Percentiles rank a stretch among this genome's conserved stretches.
Evolutionary conservation across 2,888 invertebrate species (phyloP).

Genomic region (Sphinx pinastri): DNA sequence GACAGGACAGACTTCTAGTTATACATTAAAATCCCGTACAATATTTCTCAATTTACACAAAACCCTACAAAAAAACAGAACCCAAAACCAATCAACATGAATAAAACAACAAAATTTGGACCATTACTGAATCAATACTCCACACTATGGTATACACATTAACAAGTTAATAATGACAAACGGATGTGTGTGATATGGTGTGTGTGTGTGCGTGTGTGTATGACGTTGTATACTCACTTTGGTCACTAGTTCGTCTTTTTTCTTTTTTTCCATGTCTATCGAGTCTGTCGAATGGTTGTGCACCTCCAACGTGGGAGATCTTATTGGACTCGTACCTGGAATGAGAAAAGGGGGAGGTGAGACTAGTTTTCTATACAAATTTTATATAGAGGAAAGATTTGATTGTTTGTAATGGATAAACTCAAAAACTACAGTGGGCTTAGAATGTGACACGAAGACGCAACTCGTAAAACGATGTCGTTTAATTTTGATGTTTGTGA

Average conservation of each 20-base stretch:
- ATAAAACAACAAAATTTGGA: constrained; percentile 36
- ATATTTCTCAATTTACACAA: background rate
- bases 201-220: constrained; percentile 1
- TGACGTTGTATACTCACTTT: constrained; percentile 62
- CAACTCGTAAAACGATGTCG: too few species aligned
- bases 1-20: too few species aligned
- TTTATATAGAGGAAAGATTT: too few species aligned
- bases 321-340: constrained; percentile 89
- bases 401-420: too few species aligned
- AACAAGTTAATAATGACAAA: constrained; percentile 55
- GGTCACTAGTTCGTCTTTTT: constrained; percentile 85
- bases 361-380: background rate
- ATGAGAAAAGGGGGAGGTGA: constrained; percentile 28
- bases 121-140: constrained; percentile 56
- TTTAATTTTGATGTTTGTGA: too few species aligned
- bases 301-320: constrained; percentile 86
- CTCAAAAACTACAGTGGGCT: too few species aligned
- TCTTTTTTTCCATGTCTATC: constrained; percentile 87
- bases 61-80: constrained; percentile 43
- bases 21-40: too few species aligned
- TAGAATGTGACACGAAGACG: too few species aligned
- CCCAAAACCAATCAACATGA: constrained; percentile 59
- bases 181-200: constrained; percentile 54
- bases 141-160: constrained; percentile 65
- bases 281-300: constrained; percentile 93